A percentile compares a stretch with the other conserved stretches of the same genome.
Evolutionary conservation across 1,140 invertebrate genomes (phyloP).

Genomic region (Drosophila biarmipes): DNA sequence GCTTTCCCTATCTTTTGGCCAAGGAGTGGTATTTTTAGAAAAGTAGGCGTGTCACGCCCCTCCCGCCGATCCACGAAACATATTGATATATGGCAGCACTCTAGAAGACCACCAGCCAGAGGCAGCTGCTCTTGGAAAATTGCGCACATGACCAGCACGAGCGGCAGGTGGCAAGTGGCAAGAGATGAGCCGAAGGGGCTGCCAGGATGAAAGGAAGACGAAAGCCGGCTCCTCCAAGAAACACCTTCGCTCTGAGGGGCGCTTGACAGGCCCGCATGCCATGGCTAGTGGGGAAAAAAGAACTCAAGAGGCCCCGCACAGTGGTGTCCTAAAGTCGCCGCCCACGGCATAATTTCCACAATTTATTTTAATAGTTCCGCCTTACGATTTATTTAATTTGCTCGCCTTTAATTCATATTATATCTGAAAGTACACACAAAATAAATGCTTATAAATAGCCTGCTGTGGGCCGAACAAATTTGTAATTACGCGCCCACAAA

Average conservation of each 20-base stretch:
- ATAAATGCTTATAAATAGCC: slow-evolving; percentile 65
- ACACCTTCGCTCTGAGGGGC: slow-evolving; percentile 23
- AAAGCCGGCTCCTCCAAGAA: slow-evolving; percentile 12
- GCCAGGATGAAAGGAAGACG: slow-evolving; percentile 6
- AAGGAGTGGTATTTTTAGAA: slow-evolving; percentile 59
- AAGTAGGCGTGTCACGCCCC: slow-evolving; percentile 51
- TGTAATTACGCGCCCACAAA: slow-evolving; percentile 63
- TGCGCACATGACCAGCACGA: slow-evolving; percentile 63
- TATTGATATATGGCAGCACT: slow-evolving; percentile 64
- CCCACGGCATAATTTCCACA: slow-evolving; percentile 64
- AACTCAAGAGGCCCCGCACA: background rate
- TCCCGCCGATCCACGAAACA: slow-evolving; percentile 3
- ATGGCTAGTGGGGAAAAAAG: slow-evolving; percentile 17
- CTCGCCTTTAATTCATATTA: slow-evolving; percentile 15
- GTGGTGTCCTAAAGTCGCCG: slow-evolving; percentile 30
- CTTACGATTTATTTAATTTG: slow-evolving; percentile 68
- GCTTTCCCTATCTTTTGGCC: slow-evolving; percentile 20
- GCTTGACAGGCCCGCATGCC: slow-evolving; percentile 39
- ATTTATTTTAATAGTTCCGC: slow-evolving; percentile 80
- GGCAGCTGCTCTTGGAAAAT: slow-evolving; percentile 42
- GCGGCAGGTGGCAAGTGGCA: slow-evolving; percentile 8
- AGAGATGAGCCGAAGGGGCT: background rate
- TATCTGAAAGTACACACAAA: slow-evolving; percentile 36
- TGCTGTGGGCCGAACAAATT: slow-evolving; percentile 37
- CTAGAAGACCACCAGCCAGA: slow-evolving; percentile 20